Evolutionary conservation across 2,797 vertebrate species (phyloP), one percentile per base, ranked within the genome.

Genomic region (Sebastolobus altivelis): DNA sequence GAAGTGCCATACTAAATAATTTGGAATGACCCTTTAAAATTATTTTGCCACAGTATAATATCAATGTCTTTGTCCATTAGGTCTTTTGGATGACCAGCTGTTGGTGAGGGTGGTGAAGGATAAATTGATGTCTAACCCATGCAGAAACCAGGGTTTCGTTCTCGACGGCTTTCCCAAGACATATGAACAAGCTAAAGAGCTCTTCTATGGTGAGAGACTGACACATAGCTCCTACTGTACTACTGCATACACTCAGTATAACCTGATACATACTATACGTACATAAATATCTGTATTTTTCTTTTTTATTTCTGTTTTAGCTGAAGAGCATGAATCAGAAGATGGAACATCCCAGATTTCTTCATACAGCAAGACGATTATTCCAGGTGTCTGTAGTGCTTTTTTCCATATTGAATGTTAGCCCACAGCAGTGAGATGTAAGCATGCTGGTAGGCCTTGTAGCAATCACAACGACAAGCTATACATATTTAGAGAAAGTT

Each of bases 61-160:
- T 62, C 10, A 29, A 1, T 6, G 29, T 20, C 20, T 61, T 77
- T 67, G 20, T 69, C 65, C 58, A 35, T 67, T 58, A 99, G 98
- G 96, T 56, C 83, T 3, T 20, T 83, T 97, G 76, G 96, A 97
- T 65, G 96, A 97, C 55, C 94, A 95, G 29, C 94, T 96, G 68
- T 2, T 97, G 67, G 89, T 97, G 86, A 92, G 89, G 80, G 89
- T 98, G 87, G 40, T 99, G 69, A 97, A 88, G 80, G 95, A 97
- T 18, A 98, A 96, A 70, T 94, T 99, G 69, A 96, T 75, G 82
- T 97, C 97, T 2, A 96, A 96, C 92, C 96, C 96, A 1, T 99
- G 98, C 87, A 96, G 82, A 74, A 99, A 99, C 88, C 98, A 99
- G 81, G 98, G 98, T 2, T 99, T 97, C 77, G 91, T 99, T 87